Conservation (phyloP, 2,797 vertebrate species). For the Chromobotia macracanthus region DNA sequence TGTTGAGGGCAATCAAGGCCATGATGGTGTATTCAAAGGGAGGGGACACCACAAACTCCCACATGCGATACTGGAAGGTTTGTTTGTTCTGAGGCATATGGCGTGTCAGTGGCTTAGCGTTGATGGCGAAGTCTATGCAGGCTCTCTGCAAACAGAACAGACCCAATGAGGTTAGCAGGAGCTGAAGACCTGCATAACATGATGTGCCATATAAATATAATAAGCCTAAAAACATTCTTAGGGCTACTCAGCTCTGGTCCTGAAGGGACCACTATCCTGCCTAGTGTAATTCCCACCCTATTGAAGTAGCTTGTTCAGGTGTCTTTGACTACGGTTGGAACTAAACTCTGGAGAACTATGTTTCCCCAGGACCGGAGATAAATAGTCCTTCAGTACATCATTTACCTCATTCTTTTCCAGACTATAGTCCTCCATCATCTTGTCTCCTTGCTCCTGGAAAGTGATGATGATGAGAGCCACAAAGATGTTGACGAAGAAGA, state of each 20-base stretch:
- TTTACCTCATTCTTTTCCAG: constrained; percentile 98
- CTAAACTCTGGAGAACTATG: too few species aligned
- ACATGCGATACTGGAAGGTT: constrained; percentile 96
- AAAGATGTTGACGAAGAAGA: too few species aligned
- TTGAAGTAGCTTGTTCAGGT: too few species aligned
- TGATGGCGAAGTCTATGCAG: constrained; percentile 97
- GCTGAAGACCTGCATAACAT: background rate
- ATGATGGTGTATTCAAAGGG: constrained; percentile 98
- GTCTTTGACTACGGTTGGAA: too few species aligned
- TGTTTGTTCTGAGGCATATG: constrained; percentile 98
- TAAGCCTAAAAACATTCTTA: background rate
- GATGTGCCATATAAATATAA: background rate
- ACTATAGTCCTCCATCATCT: too few species aligned
- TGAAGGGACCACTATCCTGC: too few species aligned
- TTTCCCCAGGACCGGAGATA: background rate
- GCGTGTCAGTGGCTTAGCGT: constrained; percentile 90
- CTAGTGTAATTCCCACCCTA: too few species aligned
- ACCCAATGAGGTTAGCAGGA: background rate
- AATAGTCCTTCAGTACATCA: background rate
- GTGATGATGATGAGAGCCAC: too few species aligned
- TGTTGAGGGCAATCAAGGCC: constrained; percentile 98
- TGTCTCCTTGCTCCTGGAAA: too few species aligned
- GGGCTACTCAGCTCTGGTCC: background rate
- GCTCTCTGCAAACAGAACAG: constrained; percentile 81
- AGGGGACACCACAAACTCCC: constrained; percentile 97